Percentiles rank a stretch among this genome's conserved stretches.
phyloP scores from a whole-genome alignment of 2,888 invertebrate genomes.

The Caenorhabditis imperialis region DNA sequence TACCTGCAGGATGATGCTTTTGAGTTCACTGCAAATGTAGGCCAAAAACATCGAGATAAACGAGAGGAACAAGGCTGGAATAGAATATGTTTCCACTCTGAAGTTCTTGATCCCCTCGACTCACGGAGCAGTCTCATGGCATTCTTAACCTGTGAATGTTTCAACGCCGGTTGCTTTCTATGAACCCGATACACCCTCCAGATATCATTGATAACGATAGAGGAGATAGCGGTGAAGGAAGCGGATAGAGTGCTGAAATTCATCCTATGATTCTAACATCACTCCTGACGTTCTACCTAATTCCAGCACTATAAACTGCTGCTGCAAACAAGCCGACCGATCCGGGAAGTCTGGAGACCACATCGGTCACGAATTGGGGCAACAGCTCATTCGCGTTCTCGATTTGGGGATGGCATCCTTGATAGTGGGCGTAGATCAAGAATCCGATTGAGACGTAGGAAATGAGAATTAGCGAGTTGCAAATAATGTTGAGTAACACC shows the following conservation, averaged over 20 bases:
- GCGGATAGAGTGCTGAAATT: slow-evolving; percentile 68
- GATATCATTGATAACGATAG: slow-evolving; percentile 71
- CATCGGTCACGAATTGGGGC: slow-evolving; percentile 69
- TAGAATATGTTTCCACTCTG: not conserved
- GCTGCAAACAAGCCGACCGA: slow-evolving; percentile 70
- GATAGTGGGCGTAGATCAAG: slow-evolving; percentile 69
- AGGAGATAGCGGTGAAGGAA: slow-evolving; percentile 69
- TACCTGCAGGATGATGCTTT: slow-evolving; percentile 62
- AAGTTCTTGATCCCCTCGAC: slow-evolving; percentile 9
- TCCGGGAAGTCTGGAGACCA: slow-evolving; percentile 62
- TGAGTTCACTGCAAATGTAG: slow-evolving; percentile 47
- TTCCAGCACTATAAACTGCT: slow-evolving; percentile 69
- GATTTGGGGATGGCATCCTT: slow-evolving; percentile 69
- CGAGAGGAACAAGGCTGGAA: slow-evolving; percentile 48
- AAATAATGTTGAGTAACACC: slow-evolving; percentile 72
- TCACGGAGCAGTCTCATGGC: slow-evolving; percentile 62
- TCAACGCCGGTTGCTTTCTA: slow-evolving; percentile 13
- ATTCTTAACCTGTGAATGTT: slow-evolving; percentile 11
- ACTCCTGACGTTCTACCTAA: slow-evolving; percentile 53
- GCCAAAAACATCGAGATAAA: slow-evolving; percentile 50
- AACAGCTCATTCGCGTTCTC: slow-evolving; percentile 60
- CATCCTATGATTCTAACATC: too few relatives aligned
- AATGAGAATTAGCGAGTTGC: slow-evolving; percentile 67
- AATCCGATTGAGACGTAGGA: slow-evolving; percentile 69
- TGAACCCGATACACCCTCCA: slow-evolving; percentile 30